Evolutionary conservation across 2,888 invertebrate species (phyloP), one percentile per base, ranked within the genome.

Genomic region (Andrena marginata): DNA sequence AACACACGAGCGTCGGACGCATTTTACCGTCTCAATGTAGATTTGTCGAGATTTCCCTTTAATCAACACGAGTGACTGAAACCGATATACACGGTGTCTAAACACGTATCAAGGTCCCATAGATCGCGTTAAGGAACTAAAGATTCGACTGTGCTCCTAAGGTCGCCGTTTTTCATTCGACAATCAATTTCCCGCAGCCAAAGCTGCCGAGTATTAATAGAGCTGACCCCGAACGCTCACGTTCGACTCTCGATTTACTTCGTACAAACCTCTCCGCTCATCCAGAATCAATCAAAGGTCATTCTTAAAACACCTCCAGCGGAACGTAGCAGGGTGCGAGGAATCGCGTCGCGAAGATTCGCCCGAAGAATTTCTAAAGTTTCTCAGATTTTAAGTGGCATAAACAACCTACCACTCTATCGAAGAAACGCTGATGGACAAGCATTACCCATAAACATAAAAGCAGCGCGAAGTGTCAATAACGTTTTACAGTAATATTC

Each of bases 401-500:
- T 26, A 56, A 23, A 56, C 23, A 23, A 51, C 20, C 20, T 20
- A 16, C 8, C 20, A 8, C 13, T 29, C 8, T 10, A 42, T 54
- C 16, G 60, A 2, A 13, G n/a, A 20, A 2, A 56, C 1, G 29
- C 26, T 60, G 54, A 79, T 72, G 65, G 71, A 71, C 20, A 56
- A 65, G 2, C 54, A 5, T 48, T n/a, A 20, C 42, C 42, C 70
- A 2, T n/a, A 23, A 59, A 13, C 42, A 3, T 68, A 59, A 77
- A 20, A 3, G 42, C 49, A 20, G 16, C 8, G n/a, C 33, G 7
- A 23, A 31, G 13, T 69, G 70, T 64, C 77, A 59, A 71, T 77
- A 77, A 63, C 72, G 60, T 71, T 81, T 81, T 71, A 71, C 63
- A 77, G 73, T 71, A 82, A 82, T 76, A 82, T 69, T 60, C 59